phyloP scores from a whole-genome alignment of 2,113 vertebrate genomes.

The Pachypanchax playfairii region DNA sequence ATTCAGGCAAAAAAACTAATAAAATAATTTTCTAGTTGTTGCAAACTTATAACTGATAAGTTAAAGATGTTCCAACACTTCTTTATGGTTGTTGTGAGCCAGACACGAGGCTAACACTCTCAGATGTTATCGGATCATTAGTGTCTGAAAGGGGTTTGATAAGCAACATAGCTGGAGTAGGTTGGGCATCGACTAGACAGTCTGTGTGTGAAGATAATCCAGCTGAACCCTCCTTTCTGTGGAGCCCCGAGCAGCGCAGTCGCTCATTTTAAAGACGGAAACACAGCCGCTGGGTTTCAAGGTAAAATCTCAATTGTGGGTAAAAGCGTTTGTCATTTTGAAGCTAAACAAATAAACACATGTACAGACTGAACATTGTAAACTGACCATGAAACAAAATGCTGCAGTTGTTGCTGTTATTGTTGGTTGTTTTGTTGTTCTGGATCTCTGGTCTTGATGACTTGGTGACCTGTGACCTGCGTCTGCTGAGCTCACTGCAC shows the following conservation, averaged over 20 bases:
- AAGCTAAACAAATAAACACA: neutral
- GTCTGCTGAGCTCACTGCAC: constrained; percentile 29
- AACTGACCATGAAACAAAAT: neutral
- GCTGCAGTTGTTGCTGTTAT: no score
- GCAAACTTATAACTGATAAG: no score
- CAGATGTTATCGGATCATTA: constrained; percentile 6
- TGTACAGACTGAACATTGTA: neutral
- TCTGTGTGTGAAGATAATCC: constrained; percentile 58
- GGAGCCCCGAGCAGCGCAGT: constrained; percentile 16
- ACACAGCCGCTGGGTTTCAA: constrained; percentile 37
- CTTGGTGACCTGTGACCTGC: constrained; percentile 43
- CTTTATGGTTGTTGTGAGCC: neutral
- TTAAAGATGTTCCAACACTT: no score
- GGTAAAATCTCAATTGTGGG: constrained; percentile 50
- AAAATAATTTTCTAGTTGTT: no score
- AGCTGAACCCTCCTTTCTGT: constrained; percentile 12
- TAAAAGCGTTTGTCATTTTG: constrained; percentile 16
- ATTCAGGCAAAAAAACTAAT: no score
- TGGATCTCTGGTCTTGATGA: constrained; percentile 18
- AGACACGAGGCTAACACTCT: neutral
- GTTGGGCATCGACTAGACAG: constrained; percentile 45
- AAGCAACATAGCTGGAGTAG: constrained; percentile 35
- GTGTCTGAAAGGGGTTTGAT: constrained; percentile 50
- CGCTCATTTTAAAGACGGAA: constrained; percentile 29
- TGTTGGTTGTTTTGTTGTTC: constrained; percentile 5